These are phyloP conservation scores for Ennomos erosarius DNA, from an alignment of 2,888 invertebrate species.

Conservation along the genomic window DNA sequence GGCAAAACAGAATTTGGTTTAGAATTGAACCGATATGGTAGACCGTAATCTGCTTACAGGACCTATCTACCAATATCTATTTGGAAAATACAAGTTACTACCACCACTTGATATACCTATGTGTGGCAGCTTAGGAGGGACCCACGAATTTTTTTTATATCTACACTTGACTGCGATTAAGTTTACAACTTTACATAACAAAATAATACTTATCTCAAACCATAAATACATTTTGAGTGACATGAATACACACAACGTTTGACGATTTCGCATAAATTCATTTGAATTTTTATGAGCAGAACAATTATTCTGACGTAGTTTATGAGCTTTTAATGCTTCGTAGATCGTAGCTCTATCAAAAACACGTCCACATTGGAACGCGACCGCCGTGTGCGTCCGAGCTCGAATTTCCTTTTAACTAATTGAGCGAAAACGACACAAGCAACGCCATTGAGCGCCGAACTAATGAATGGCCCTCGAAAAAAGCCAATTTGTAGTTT, in stretches of 20 bases:
- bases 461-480: slow-evolving; percentile 82
- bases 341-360: slow-evolving; percentile 1
- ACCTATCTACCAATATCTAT: too few species aligned
- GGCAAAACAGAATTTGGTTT: too few species aligned
- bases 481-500: slow-evolving; percentile 84
- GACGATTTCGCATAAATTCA: slow-evolving; percentile 16
- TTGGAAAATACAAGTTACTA: too few species aligned
- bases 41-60: too few species aligned
- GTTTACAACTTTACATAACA: too few species aligned
- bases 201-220: neutral
- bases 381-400: slow-evolving; percentile 39
- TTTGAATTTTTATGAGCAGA: slow-evolving; percentile 19
- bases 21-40: too few species aligned
- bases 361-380: neutral
- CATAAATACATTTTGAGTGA: slow-evolving; percentile 6
- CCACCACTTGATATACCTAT: too few species aligned
- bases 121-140: too few species aligned
- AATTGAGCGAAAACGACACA: slow-evolving; percentile 84
- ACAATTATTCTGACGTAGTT: slow-evolving; percentile 23
- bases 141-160: too few species aligned
- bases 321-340: slow-evolving; percentile 24
- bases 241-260: slow-evolving; percentile 13
- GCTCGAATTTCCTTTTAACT: slow-evolving; percentile 80
- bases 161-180: too few species aligned
- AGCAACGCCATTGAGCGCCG: slow-evolving; percentile 77